Evolutionary conservation across 2,113 vertebrate genomes (phyloP).

Genomic region (Embiotoca jacksoni): DNA sequence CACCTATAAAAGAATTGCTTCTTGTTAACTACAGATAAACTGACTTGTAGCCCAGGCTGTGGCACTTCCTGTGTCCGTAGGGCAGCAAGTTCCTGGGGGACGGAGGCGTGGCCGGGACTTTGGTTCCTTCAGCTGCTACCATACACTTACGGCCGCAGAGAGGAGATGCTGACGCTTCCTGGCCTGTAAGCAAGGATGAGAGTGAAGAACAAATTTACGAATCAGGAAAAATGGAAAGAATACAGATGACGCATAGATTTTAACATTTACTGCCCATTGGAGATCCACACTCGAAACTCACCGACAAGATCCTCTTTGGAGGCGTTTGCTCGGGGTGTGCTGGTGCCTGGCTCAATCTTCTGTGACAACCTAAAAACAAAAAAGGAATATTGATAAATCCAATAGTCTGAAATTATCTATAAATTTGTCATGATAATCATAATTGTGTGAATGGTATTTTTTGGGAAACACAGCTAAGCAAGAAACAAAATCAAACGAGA

Average conservation of each 20-base stretch:
- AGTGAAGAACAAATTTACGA: background rate
- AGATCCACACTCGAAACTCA: constrained; percentile 61
- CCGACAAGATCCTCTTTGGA: constrained; percentile 96
- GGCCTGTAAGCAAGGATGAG: constrained; percentile 77
- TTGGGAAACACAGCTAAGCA: background rate
- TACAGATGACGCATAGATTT: background rate
- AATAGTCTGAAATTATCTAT: background rate
- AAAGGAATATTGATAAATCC: background rate
- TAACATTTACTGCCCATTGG: background rate
- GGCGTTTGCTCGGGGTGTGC: constrained; percentile 92
- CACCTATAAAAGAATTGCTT: background rate
- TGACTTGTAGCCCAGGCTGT: constrained; percentile 98
- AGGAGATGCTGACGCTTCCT: constrained; percentile 92
- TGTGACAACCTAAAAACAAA: constrained; percentile 89
- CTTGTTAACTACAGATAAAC: constrained; percentile 58
- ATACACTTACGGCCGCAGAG: constrained; percentile 89
- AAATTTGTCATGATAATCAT: no score
- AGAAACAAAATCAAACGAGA: background rate
- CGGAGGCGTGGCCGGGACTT: constrained; percentile 91
- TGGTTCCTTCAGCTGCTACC: constrained; percentile 87
- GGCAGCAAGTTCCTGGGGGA: constrained; percentile 94
- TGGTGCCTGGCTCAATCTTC: constrained; percentile 97
- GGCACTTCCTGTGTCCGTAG: constrained; percentile 96
- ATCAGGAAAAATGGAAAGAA: background rate
- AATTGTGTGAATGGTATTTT: background rate